Conservation (phyloP, 1,140 invertebrate species). For the Drosophila suzukii region DNA sequence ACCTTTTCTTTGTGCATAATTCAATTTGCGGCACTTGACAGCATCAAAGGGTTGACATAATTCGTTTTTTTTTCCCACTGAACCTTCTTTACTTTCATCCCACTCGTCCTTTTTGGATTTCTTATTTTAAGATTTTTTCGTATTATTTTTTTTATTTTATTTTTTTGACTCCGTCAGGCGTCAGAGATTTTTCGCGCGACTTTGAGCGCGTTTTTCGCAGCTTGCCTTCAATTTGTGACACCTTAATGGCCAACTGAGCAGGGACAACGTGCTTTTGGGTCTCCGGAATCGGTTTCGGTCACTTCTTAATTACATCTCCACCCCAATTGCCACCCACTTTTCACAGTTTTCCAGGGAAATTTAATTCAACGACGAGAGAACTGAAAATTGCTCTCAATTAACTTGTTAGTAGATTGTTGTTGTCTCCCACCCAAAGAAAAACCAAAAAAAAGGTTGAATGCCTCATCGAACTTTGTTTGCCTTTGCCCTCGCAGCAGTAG, state of each 20-base stretch:
- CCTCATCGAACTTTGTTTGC: conserved; percentile 22
- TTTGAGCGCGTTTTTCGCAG: conserved; percentile 44
- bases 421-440: background rate
- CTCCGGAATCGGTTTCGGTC: conserved; percentile 26
- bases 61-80: conserved; percentile 21
- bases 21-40: conserved; percentile 65
- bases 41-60: conserved; percentile 70
- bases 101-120: conserved; percentile 4
- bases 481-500: background rate
- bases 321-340: background rate
- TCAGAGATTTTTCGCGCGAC: conserved; percentile 39
- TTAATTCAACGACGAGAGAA: conserved; percentile 50
- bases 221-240: conserved; percentile 67
- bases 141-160: background rate
- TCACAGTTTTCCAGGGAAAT: conserved; percentile 16
- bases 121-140: conserved; percentile 5
- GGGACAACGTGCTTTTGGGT: conserved; percentile 41
- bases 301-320: conserved; percentile 17
- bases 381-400: conserved; percentile 67
- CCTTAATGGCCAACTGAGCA: conserved; percentile 60
- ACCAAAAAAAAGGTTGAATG: conserved; percentile 35
- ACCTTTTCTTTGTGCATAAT: conserved; percentile 77
- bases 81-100: conserved; percentile 4
- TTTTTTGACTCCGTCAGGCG: conserved; percentile 14
- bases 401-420: conserved; percentile 52